Evolutionary conservation across 2,888 invertebrate species (phyloP), one percentile per base, ranked within the genome.

Genomic region (Colostygia pectinataria): DNA sequence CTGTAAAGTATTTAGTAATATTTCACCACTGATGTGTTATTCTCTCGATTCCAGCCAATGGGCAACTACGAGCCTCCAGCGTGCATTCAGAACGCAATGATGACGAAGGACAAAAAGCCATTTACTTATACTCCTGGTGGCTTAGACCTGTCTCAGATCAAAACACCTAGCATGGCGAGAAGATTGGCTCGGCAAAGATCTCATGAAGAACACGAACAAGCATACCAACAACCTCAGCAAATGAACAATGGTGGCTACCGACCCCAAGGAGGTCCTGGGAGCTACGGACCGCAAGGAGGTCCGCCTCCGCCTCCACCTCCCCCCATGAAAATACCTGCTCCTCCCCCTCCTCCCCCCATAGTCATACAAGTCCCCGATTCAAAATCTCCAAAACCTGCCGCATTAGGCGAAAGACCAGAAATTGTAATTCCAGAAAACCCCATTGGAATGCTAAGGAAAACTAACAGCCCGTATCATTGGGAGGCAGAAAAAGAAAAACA

Each of bases 111-210:
- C 83, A 98, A 98, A 83, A 98, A 98, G 74, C 98, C 98, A 7
- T 98, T 98, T 79, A 98, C 98, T n/a, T 98, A 98, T 80, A 97
- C 97, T 10, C 98, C 98, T 1, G 97, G 98, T 10, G 98, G 98
- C 57, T 92, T 98, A 50, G 97, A 98, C 80, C 90, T 98, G 40
- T 96, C 97, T 6, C 97, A 98, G 84, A 97, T 98, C 53, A 93
- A 94, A 55, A 97, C 97, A 42, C 97, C 97, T 6, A 93, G 97
- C 63, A 97, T 98, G 97, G 96, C 95, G 2, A 92, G 96, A 61
- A 91, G 97, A 56, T 81, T 95, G 71, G 93, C 92, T 51, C 74
- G 83, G 14, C 95, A 86, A 93, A 94, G 59, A 89, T 95, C 77
- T 78, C 90, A 59, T 81, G 93, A 71, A 78, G 91, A 77, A 73